Conservation (phyloP, 2,113 vertebrate species). For the rat (Rattus norvegicus) region DNA sequence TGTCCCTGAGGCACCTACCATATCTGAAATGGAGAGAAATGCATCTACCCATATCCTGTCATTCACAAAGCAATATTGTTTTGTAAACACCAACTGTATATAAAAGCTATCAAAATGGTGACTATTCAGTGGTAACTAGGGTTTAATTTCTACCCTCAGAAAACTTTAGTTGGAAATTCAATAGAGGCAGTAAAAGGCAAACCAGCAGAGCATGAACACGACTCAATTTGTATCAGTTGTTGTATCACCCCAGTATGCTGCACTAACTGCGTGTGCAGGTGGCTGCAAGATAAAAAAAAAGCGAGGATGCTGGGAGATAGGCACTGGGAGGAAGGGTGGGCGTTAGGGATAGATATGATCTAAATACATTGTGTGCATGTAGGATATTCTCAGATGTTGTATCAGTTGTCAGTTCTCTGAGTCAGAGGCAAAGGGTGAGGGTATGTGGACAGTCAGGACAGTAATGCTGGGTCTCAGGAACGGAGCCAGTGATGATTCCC, state of each 20-base stretch:
- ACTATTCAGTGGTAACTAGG: background rate
- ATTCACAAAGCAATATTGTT: fast-evolving
- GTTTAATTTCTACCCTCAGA: background rate
- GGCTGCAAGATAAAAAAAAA: no score
- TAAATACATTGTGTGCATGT: no score
- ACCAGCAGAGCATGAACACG: background rate
- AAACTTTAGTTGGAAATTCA: background rate
- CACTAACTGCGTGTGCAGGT: no score
- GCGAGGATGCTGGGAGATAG: no score
- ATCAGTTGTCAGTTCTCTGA: background rate
- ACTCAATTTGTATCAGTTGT: no score
- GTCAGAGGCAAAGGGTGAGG: background rate
- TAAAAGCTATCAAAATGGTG: background rate
- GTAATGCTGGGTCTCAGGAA: background rate
- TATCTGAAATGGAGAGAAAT: background rate
- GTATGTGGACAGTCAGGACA: background rate
- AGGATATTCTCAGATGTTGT: no score
- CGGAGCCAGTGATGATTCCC: background rate
- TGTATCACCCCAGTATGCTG: no score
- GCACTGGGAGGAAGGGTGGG: no score
- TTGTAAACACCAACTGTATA: background rate
- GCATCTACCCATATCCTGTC: background rate
- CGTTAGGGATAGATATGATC: no score
- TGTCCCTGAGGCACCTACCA: no score
- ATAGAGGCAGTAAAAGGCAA: background rate